Evolutionary conservation across 1,140 invertebrate genomes (phyloP).

Genomic region (Solen grandis): DNA sequence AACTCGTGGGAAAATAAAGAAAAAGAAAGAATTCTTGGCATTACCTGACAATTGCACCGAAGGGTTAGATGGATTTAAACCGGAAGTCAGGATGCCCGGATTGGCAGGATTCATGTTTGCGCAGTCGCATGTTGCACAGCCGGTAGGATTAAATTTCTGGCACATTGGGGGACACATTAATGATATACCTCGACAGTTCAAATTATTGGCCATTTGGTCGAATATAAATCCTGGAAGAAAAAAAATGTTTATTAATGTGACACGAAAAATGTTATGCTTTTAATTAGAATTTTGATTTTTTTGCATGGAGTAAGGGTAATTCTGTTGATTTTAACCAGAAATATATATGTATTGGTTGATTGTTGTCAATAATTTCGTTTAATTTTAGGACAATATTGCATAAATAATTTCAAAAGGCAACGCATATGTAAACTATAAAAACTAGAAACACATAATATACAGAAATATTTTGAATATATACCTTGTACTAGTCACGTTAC

Average conservation of each 20-base stretch:
- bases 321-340: background rate
- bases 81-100: background rate
- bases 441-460: no score
- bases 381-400: background rate
- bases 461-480: no score
- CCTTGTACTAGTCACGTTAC: no score
- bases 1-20: background rate
- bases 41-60: no score
- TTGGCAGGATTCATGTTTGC: constrained; percentile 13
- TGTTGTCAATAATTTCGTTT: background rate
- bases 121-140: constrained; percentile 27
- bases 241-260: background rate
- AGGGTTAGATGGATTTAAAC: constrained; percentile 13
- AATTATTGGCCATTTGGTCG: background rate
- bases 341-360: background rate
- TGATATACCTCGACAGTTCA: constrained; percentile 5
- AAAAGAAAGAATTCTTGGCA: background rate
- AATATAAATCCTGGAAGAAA: constrained; percentile 21
- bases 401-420: background rate
- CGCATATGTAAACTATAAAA: no score
- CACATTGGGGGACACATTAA: constrained; percentile 30
- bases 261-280: background rate
- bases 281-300: background rate
- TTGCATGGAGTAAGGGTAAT: background rate
- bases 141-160: background rate